Conservation (phyloP, 1,140 invertebrate genomes). For the Drosophila sp. region DNA sequence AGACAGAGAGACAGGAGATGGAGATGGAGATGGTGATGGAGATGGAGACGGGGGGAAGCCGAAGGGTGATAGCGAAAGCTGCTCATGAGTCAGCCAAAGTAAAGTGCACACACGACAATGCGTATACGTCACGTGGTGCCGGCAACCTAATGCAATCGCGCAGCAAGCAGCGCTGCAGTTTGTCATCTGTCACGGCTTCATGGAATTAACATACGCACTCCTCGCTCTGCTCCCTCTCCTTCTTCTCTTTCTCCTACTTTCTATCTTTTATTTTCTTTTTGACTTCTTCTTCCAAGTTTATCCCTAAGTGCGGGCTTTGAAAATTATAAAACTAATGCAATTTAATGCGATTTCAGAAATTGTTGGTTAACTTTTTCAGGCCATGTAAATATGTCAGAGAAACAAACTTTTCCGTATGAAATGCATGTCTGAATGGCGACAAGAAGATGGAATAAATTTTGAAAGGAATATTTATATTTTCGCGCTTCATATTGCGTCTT, state of each 20-base stretch:
- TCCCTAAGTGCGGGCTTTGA: constrained; percentile 9
- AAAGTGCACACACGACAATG: constrained; percentile 70
- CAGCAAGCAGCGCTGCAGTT: constrained; percentile 45
- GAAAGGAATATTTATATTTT: not conserved
- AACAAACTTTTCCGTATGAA: constrained; percentile 12
- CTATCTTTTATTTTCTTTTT: not conserved
- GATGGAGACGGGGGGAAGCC: constrained; percentile 9
- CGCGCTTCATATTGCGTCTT: not conserved
- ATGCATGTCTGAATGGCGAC: not conserved
- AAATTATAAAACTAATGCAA: constrained; percentile 52
- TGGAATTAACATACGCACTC: constrained; percentile 65
- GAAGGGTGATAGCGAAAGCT: constrained; percentile 32
- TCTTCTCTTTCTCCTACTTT: too few relatives aligned
- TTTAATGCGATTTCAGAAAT: constrained; percentile 43
- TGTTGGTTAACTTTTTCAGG: constrained; percentile 37
- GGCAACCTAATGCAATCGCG: constrained; percentile 67
- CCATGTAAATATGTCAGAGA: constrained; percentile 27
- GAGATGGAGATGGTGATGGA: too few relatives aligned
- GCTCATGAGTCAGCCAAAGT: constrained; percentile 49
- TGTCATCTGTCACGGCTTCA: constrained; percentile 60
- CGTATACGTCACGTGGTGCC: constrained; percentile 73
- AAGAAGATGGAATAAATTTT: not conserved
- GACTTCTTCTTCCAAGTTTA: constrained; percentile 23
- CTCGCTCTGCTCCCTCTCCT: not conserved
- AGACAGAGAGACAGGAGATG: not conserved